These are phyloP conservation scores for Lasioglossum lativentre DNA, from an alignment of 2,888 invertebrate species.

Conservation along the genomic window DNA sequence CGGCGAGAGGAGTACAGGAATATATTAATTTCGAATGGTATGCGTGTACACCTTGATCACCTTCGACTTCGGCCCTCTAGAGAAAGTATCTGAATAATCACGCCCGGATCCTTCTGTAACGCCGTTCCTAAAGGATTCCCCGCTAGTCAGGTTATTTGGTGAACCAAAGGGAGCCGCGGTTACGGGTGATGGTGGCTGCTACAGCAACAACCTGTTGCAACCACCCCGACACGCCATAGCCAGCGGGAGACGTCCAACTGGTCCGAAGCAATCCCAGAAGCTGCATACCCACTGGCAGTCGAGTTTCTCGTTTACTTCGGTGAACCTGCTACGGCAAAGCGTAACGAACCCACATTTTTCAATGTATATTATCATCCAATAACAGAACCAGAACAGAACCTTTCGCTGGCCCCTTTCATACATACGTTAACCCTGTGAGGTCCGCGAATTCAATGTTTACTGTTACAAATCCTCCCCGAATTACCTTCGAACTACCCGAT, in stretches of 20 bases:
- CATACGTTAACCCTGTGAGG: too few species aligned
- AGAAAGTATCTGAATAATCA: conserved; percentile 55
- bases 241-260: conserved; percentile 71
- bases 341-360: conserved; percentile 18
- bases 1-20: conserved; percentile 17
- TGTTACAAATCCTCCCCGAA: too few species aligned
- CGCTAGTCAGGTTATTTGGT: conserved; percentile 49
- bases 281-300: conserved; percentile 50
- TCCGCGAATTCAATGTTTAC: too few species aligned
- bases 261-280: conserved; percentile 59
- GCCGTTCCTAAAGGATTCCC: conserved; percentile 42
- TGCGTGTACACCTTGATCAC: conserved; percentile 43
- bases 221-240: conserved; percentile 72
- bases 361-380: not conserved
- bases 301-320: conserved; percentile 44
- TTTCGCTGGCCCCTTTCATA: not conserved
- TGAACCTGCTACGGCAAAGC: conserved; percentile 19
- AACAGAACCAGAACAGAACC: not conserved
- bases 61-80: conserved; percentile 53
- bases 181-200: conserved; percentile 58
- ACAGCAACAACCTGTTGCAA: conserved; percentile 79
- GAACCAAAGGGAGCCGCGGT: conserved; percentile 63
- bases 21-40: conserved; percentile 50
- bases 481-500: too few species aligned
- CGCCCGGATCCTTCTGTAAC: conserved; percentile 41